Conservation (phyloP, 2,113 vertebrate species). For the Corythaixoides concolor region DNA sequence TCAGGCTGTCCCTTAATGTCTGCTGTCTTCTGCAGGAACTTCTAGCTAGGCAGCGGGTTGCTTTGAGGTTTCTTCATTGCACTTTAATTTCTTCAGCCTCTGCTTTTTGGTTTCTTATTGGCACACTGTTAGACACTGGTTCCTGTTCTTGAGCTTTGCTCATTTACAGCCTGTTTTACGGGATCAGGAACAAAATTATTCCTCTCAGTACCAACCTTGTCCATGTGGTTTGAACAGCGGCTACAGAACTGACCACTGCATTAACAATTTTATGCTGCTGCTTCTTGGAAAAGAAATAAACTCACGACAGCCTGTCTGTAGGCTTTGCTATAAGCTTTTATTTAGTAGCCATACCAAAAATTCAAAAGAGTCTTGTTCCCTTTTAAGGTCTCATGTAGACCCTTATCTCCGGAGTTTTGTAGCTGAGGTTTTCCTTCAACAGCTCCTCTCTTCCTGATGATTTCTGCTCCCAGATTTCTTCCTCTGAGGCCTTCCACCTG, state of each 20-base stretch:
- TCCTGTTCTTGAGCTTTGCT: background rate
- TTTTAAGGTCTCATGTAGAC: conserved; percentile 4
- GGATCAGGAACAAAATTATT: background rate
- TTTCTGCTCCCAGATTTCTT: background rate
- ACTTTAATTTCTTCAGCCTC: background rate
- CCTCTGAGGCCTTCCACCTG: background rate
- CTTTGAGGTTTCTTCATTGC: background rate
- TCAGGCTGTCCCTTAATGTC: background rate
- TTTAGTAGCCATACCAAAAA: background rate
- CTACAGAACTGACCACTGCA: background rate
- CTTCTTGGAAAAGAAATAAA: background rate
- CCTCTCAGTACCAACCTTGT: background rate
- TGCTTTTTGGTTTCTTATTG: background rate
- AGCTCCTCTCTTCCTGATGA: background rate
- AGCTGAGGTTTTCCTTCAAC: background rate
- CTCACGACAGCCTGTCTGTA: background rate
- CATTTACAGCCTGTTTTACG: background rate
- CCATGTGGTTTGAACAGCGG: background rate
- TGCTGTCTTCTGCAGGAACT: background rate
- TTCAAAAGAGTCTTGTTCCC: background rate
- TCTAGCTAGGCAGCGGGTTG: background rate
- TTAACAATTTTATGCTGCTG: background rate
- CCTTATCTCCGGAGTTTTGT: background rate
- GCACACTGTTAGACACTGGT: background rate
- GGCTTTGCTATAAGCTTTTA: background rate